These are phyloP conservation scores for Coleophora deauratella DNA, from an alignment of 2,888 invertebrate genomes.

Conservation along the genomic window DNA sequence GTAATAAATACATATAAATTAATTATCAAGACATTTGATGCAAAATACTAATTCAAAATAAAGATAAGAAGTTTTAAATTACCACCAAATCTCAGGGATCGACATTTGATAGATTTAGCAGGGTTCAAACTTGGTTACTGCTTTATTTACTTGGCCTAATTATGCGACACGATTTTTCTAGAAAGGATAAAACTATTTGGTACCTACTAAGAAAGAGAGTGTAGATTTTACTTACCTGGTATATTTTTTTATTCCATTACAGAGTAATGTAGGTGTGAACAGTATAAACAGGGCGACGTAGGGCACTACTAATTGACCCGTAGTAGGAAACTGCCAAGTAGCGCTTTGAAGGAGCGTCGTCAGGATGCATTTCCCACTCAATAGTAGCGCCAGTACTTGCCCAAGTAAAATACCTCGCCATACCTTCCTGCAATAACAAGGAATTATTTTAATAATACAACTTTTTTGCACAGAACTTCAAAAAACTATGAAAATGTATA, in stretches of 20 bases:
- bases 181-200: too few species aligned
- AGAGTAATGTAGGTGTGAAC: conserved; percentile 84
- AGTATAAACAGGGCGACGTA: conserved; percentile 84
- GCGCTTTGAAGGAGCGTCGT: conserved; percentile 81
- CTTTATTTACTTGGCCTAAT: too few species aligned
- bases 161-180: too few species aligned
- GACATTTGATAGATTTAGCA: too few species aligned
- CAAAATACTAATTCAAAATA: too few species aligned
- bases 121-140: too few species aligned
- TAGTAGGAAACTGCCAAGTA: conserved; percentile 81
- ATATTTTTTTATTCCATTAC: conserved; percentile 78
- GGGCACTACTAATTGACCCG: conserved; percentile 86
- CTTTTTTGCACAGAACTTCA: conserved; percentile 2
- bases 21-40: too few species aligned
- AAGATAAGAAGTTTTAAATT: too few species aligned
- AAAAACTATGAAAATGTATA: conserved; percentile 22
- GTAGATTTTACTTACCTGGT: conserved; percentile 77
- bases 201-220: too few species aligned
- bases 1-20: too few species aligned
- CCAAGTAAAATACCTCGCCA: conserved; percentile 83
- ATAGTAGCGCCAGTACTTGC: conserved; percentile 82
- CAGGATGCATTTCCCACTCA: conserved; percentile 84
- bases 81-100: too few species aligned
- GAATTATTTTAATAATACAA: conserved; percentile 5
- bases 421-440: conserved; percentile 72